Conservation (phyloP, 2,113 vertebrate species). For the Stigmatopora argus region DNA sequence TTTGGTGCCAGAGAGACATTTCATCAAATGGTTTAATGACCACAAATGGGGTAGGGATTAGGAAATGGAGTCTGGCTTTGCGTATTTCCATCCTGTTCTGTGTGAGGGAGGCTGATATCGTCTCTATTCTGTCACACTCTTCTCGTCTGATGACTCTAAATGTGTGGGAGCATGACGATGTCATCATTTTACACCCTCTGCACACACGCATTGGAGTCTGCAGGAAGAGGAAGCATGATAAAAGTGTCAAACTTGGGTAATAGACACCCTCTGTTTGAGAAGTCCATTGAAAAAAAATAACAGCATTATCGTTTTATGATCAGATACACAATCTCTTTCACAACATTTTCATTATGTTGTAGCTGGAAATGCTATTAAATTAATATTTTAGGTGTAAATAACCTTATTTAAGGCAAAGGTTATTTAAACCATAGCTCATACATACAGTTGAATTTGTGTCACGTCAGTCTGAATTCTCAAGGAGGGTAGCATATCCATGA, state of each 20-base stretch:
- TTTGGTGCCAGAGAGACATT: not conserved
- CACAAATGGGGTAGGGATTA: slow-evolving; percentile 4
- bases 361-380: not conserved
- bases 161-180: slow-evolving; percentile 3
- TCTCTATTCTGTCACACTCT: slow-evolving; percentile 11
- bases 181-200: slow-evolving; percentile 20
- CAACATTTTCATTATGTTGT: not conserved
- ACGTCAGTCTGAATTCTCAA: no score
- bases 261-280: not conserved
- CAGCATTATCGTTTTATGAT: not conserved
- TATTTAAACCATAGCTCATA: not conserved
- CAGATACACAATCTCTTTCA: not conserved
- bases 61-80: slow-evolving; percentile 9
- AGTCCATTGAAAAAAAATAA: not conserved
- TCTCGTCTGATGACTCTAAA: slow-evolving; percentile 1
- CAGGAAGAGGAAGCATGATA: not conserved
- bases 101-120: not conserved
- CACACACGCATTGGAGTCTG: slow-evolving; percentile 9
- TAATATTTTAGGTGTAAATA: not conserved
- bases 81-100: not conserved
- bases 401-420: not conserved
- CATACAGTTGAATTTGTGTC: no score
- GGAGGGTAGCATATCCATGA: no score
- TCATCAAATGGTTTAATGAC: slow-evolving; percentile 7
- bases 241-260: slow-evolving; percentile 7